Conservation (phyloP, 2,797 vertebrate species). For the Meda fulgida region DNA sequence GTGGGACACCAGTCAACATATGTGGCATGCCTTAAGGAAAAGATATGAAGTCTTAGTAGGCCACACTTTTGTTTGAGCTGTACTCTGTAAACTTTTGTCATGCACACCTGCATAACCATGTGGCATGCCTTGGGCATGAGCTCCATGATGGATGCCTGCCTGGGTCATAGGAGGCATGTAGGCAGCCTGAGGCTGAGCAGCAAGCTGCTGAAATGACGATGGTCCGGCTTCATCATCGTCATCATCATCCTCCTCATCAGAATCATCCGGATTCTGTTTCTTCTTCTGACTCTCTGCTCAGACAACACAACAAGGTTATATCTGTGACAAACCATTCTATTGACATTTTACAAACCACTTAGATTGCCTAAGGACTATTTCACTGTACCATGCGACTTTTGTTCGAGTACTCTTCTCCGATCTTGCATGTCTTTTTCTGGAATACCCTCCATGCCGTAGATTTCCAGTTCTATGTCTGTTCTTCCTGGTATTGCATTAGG, state of each 20-base stretch:
- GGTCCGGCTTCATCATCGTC: conserved; percentile 93
- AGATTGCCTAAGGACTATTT: neutral
- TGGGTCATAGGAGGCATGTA: conserved; percentile 91
- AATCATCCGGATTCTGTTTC: conserved; percentile 91
- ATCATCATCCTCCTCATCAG: conserved; percentile 87
- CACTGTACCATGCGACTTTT: conserved; percentile 92
- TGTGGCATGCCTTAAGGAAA: conserved; percentile 88
- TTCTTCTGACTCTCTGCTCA: conserved; percentile 91
- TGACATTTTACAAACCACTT: neutral
- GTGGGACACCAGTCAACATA: conserved; percentile 95
- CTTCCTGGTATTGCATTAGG: conserved; percentile 98
- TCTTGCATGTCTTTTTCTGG: conserved; percentile 99
- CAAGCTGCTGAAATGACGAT: conserved; percentile 83
- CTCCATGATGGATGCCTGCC: conserved; percentile 86
- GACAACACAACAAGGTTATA: neutral
- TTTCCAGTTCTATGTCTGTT: conserved; percentile 97
- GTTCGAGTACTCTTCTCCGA: conserved; percentile 90
- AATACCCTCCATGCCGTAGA: conserved; percentile 99
- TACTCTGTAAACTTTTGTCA: neutral
- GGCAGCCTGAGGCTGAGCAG: conserved; percentile 86
- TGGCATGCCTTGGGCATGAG: conserved; percentile 88
- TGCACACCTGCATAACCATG: conserved; percentile 80
- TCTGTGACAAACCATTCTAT: neutral
- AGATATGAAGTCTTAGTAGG: neutral
- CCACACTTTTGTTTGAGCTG: neutral